phyloP scores from a whole-genome alignment of 2,797 vertebrate species.

The Microtus californicus region DNA sequence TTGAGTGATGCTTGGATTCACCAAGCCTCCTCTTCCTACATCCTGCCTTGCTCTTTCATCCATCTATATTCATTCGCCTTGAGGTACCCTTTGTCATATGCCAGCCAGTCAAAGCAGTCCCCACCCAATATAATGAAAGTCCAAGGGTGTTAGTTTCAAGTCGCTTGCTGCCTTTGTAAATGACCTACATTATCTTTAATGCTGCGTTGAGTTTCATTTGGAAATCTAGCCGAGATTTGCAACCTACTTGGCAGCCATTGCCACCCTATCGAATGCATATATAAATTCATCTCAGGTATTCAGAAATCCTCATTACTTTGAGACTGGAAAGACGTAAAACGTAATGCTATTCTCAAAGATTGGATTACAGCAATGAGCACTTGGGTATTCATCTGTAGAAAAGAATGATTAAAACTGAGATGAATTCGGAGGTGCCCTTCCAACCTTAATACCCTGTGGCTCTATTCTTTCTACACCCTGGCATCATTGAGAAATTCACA shows the following conservation, averaged over 20 bases:
- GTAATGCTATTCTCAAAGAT: slow-evolving; percentile 54
- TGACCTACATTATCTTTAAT: background rate
- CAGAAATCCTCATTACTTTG: slow-evolving; percentile 42
- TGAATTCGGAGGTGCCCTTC: slow-evolving; percentile 61
- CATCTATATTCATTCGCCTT: background rate
- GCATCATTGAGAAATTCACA: slow-evolving; percentile 56
- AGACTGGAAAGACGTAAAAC: slow-evolving; percentile 55
- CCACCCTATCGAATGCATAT: background rate
- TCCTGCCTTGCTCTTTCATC: background rate
- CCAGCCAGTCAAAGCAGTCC: background rate
- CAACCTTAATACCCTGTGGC: slow-evolving; percentile 18
- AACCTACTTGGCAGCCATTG: background rate
- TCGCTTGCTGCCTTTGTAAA: slow-evolving; percentile 19
- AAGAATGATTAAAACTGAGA: slow-evolving; percentile 58
- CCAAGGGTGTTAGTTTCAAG: background rate
- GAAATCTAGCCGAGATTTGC: slow-evolving; percentile 57
- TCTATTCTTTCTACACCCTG: slow-evolving; percentile 40
- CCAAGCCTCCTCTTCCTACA: background rate
- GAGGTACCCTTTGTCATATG: background rate
- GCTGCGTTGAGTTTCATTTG: background rate
- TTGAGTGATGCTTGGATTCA: background rate
- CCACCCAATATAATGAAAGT: background rate
- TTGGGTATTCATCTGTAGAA: slow-evolving; percentile 52
- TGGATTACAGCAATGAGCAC: background rate
- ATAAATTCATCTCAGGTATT: slow-evolving; percentile 60